Evolutionary conservation across 2,888 invertebrate species (phyloP), one percentile per base, ranked within the genome.

Genomic region (Homarus gammarus): DNA sequence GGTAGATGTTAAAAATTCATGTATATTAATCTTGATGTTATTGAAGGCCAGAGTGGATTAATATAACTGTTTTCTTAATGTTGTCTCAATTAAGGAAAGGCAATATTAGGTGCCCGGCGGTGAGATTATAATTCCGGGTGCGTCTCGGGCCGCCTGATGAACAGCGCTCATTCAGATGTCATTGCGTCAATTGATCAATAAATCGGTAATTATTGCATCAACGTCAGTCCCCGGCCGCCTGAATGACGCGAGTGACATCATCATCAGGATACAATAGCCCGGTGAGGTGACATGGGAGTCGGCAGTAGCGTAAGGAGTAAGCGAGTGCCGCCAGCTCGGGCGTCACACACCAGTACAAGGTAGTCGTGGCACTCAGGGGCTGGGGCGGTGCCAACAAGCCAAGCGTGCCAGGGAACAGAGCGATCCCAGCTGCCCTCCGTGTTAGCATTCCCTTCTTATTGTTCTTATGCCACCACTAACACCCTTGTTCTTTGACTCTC

Each of bases 191-290:
- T 72, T 70, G 83, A 83, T 72, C 83, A 83, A 83, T 83, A 83
- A 83, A 83, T 83, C 72, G 72, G 49, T 83, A 83, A 83, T 83
- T 83, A 83, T 83, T 83, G 83, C 83, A 72, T 83, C 83, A 83
- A 83, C 51, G 83, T 83, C 83, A 83, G 83, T 68, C 51, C 70
- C 51, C 40, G 83, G 36, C 72, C 72, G 49, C 36, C 70, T 72
- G 83, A 83, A 72, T 72, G 83, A 83, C 83, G 83, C 72, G 72
- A 22, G 22, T 83, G 83, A 83, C 72, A 83, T 83, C 70, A 72
- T 83, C 83, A 83, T 83, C 83, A 83, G 38, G 36, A n/a, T 27
- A 44, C 82, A 82, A 70, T 70, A 81, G 68, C 64, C 40, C 36
- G 51, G 51, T 79, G 79, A n/a, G 51, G 51, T 79, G 79, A 36